Conservation (phyloP, 2,797 vertebrate species). For the Sebastiscus albofasciatus region DNA sequence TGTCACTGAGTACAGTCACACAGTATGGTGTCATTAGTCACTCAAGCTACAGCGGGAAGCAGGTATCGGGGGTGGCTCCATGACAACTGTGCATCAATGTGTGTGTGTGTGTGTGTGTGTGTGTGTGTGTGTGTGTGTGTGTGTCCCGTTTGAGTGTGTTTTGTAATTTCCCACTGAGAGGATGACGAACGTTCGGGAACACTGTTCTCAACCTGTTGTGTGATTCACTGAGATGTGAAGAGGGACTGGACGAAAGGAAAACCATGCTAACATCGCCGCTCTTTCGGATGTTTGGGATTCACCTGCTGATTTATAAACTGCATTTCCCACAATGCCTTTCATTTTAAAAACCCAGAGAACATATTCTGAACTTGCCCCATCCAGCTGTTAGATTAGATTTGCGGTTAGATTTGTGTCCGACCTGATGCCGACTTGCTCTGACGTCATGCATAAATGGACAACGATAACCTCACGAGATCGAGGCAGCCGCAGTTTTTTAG, state of each 20-base stretch:
- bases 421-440: too few species aligned
- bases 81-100: constrained; percentile 66
- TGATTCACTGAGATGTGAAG: constrained; percentile 25
- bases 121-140: constrained; percentile 16
- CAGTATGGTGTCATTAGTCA: constrained; percentile 70
- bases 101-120: constrained; percentile 8
- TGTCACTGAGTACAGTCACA: constrained; percentile 6
- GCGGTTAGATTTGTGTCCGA: too few species aligned
- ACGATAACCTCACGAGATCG: too few species aligned
- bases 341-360: not conserved
- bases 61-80: constrained; percentile 75
- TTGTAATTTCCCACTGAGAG: constrained; percentile 22
- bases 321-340: constrained; percentile 30
- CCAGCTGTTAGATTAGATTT: not conserved
- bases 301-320: not conserved
- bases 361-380: not conserved
- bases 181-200: constrained; percentile 32
- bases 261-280: not conserved
- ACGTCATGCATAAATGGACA: too few species aligned
- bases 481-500: too few species aligned
- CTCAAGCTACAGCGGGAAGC: constrained; percentile 62
- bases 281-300: not conserved
- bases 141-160: not conserved
- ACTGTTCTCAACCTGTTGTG: constrained; percentile 44
- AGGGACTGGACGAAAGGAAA: not conserved